phyloP scores from a whole-genome alignment of 1,140 invertebrate species.

The Triops longicaudatus region DNA sequence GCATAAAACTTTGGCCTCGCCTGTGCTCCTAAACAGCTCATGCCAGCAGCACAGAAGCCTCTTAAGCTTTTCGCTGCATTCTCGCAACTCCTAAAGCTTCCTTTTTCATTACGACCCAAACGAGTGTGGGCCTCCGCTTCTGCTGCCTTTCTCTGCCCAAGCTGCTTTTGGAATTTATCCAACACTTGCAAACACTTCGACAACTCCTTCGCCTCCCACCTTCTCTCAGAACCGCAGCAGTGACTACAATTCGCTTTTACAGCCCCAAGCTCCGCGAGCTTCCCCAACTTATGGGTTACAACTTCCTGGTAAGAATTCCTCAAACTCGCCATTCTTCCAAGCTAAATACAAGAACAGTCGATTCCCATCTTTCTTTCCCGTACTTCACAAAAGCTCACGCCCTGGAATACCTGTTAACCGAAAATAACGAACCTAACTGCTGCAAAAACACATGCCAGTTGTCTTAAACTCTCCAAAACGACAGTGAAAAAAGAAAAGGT shows the following conservation, averaged over 20 bases:
- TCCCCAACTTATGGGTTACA: background rate
- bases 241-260: conserved; percentile 2
- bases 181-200: background rate
- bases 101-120: background rate
- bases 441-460: too few species aligned
- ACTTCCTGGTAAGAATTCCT: background rate
- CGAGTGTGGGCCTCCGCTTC: too few species aligned
- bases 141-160: background rate
- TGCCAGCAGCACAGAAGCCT: conserved; percentile 6
- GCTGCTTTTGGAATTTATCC: background rate
- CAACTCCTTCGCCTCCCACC: background rate
- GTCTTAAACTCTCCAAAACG: background rate
- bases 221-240: background rate
- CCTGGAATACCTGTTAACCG: too few species aligned
- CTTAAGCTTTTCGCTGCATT: conserved; percentile 12
- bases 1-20: conserved; percentile 6
- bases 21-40: background rate
- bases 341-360: too few species aligned
- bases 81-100: conserved; percentile 14
- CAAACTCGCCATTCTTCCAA: background rate
- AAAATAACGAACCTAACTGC: too few species aligned
- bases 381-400: too few species aligned
- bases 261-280: background rate
- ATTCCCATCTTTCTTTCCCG: too few species aligned
- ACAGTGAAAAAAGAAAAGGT: conserved; percentile 21